Evolutionary conservation across 2,797 vertebrate genomes (phyloP).

Genomic region (Acanthiza pusilla): DNA sequence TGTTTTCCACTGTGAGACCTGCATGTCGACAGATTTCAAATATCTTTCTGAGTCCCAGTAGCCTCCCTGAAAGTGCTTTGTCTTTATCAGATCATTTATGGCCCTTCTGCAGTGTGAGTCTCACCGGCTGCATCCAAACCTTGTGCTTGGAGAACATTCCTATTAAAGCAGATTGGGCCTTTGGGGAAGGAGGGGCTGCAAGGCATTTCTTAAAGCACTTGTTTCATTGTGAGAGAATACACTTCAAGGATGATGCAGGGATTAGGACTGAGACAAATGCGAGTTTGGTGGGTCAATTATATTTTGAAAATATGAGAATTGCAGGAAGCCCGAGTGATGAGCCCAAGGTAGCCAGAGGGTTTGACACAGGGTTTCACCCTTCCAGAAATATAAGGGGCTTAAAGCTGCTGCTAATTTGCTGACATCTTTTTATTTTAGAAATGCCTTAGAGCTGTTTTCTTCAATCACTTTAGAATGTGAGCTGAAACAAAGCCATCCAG

Average conservation of each 20-base stretch:
- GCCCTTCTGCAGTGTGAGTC: neutral
- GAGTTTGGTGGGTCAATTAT: neutral
- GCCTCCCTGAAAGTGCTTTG: neutral
- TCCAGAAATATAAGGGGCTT: neutral
- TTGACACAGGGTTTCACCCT: neutral
- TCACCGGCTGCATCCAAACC: neutral
- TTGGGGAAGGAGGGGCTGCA: neutral
- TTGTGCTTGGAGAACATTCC: neutral
- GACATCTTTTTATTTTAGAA: neutral
- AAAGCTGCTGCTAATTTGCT: neutral
- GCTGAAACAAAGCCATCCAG: neutral
- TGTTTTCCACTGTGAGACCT: neutral
- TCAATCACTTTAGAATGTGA: neutral
- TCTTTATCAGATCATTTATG: neutral
- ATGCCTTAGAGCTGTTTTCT: neutral
- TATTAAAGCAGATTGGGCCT: neutral
- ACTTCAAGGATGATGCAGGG: neutral
- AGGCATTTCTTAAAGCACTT: neutral
- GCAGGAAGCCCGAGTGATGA: neutral
- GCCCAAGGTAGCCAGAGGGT: neutral
- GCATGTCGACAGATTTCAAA: neutral
- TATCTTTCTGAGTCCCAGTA: neutral
- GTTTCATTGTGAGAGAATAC: neutral
- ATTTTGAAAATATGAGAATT: neutral
- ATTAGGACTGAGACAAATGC: neutral